Evolutionary conservation across 1,140 invertebrate species (phyloP).

Genomic region (Drosophila subobscura): DNA sequence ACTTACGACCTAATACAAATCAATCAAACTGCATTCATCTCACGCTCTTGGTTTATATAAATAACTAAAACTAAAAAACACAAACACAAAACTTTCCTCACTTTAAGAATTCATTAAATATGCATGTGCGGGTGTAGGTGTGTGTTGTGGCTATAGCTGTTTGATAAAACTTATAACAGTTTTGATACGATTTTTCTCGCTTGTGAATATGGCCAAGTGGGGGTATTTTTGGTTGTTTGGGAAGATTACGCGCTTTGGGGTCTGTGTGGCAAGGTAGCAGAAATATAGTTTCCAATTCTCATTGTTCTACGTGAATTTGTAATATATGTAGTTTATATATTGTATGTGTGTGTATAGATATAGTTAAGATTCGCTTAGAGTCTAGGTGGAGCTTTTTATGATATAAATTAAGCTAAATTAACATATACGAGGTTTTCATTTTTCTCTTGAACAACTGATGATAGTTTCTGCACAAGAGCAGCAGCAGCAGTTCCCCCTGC

Average conservation of each 20-base stretch:
- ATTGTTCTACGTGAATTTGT: conserved; percentile 58
- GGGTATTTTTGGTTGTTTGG: conserved; percentile 18
- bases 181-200: conserved; percentile 52
- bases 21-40: conserved; percentile 66
- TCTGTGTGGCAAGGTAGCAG: conserved; percentile 72
- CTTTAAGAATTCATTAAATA: conserved; percentile 58
- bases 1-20: conserved; percentile 70
- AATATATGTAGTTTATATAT: conserved; percentile 35
- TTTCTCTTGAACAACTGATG: conserved; percentile 40
- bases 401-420: conserved; percentile 71
- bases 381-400: conserved; percentile 35
- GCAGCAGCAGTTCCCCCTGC: no score
- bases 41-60: conserved; percentile 63
- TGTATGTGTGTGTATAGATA: conserved; percentile 43
- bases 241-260: conserved; percentile 8
- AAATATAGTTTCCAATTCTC: conserved; percentile 64
- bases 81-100: conserved; percentile 67
- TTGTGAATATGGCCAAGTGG: conserved; percentile 35
- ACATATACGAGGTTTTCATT: conserved; percentile 66
- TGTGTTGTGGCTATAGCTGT: conserved; percentile 38
- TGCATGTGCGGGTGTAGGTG: conserved; percentile 12
- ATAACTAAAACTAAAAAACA: conserved; percentile 80
- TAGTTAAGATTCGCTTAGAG: conserved; percentile 68
- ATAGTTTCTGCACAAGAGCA: conserved; percentile 4
- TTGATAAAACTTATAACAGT: conserved; percentile 79